Base-by-base conservation (phyloP, 1,140 invertebrate genomes). In the Whitmania pigra region DNA sequence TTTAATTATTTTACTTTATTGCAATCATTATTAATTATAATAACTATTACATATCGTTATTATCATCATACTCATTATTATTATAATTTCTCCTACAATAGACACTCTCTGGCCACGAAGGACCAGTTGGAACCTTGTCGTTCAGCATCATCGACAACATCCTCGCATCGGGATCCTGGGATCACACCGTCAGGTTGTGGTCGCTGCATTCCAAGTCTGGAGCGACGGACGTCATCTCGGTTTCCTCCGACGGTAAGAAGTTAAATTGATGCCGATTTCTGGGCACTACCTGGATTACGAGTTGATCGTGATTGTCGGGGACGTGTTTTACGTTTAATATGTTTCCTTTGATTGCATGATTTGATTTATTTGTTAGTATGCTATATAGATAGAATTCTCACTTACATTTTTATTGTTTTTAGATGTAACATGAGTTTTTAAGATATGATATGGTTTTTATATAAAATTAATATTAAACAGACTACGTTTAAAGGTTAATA, bases 151-250 rank as follows among this genome's bases (percentile, higher is more conserved):
- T 80, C 71, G 79, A 87, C 15, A 88, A 89, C 0, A 85, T 87
- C 40, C 79, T 98, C 40, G 90, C 87, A 0, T 95, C 93, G 2
- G 89, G 88, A 2, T 94, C 92, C 22, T 97, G 94, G 94, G 95
- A 98, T 80, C 91, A 91, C 81, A 92, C 93, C 0, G 82, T 97
- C 0, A 87, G 89, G 76, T 82, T 97, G 36, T 97, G 94, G 94
- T 91, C 96, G 79, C 86, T 90, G 1, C 87, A 91, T 75, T 53
- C 69, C 40, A 70, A 54, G 49, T 91, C 94, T 79, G 88, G 85
- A 73, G 85, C 86, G n/a, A 88, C 89, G 76, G 94, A 98, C 84
- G 89, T 89, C 0, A 86, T 97, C 66, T 84, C 86, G 73, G 81
- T 97, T 0, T 83, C 84, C 2, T 83, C 89, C 3, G 94, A 98